A percentile compares a stretch with the other conserved stretches of the same genome.
phyloP scores from a whole-genome alignment of 2,797 vertebrate species.

The Scolopax rusticola region DNA sequence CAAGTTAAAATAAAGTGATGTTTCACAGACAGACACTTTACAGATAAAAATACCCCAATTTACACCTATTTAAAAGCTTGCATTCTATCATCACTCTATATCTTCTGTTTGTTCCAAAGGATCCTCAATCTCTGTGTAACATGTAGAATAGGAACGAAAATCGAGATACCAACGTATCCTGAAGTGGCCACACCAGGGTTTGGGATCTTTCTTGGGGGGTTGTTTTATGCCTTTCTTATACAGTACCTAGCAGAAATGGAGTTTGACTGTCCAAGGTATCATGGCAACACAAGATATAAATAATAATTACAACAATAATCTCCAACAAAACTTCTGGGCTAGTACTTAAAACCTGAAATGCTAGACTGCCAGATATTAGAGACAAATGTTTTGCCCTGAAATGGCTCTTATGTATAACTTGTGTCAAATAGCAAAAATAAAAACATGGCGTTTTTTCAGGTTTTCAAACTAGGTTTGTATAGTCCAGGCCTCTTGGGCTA shows the following conservation, averaged over 20 bases:
- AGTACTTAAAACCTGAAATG: constrained; percentile 60
- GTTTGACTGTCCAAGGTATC: not conserved
- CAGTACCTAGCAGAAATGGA: not conserved
- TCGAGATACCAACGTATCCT: not conserved
- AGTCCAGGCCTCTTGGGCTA: constrained; percentile 71
- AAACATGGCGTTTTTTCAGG: constrained; percentile 36
- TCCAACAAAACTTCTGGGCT: constrained; percentile 49
- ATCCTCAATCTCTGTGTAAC: not conserved
- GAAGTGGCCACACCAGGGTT: not conserved
- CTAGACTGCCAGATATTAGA: constrained; percentile 26
- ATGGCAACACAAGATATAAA: not conserved
- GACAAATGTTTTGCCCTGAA: constrained; percentile 55
- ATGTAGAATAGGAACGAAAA: not conserved
- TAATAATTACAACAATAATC: constrained; percentile 37
- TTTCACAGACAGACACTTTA: not conserved
- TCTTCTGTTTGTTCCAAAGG: not conserved
- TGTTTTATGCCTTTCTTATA: not conserved
- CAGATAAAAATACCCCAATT: not conserved
- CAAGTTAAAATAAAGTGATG: constrained; percentile 37
- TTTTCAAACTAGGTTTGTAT: constrained; percentile 73
- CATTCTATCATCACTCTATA: not conserved
- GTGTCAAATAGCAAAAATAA: constrained; percentile 39
- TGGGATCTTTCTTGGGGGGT: not conserved
- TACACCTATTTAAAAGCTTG: constrained; percentile 7
- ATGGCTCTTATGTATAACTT: constrained; percentile 46